Evolutionary conservation across 2,113 vertebrate genomes (phyloP).

Genomic region (Festucalex cinctus): DNA sequence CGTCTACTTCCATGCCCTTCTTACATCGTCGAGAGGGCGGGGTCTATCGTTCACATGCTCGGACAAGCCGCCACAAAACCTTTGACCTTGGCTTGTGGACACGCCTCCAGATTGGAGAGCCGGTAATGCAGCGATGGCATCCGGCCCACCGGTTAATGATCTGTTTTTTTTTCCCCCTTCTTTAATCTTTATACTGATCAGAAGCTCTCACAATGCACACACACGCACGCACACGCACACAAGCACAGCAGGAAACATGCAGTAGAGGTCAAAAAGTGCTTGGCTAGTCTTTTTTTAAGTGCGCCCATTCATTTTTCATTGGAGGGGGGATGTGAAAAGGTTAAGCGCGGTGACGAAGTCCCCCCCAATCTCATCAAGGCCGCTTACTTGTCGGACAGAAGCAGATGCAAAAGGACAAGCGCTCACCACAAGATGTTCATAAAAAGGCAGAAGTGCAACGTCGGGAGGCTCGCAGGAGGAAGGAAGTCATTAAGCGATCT

Average conservation of each 20-base stretch:
- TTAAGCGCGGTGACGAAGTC: conserved; percentile 45
- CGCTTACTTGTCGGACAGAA: conserved; percentile 31
- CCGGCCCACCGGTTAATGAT: conserved; percentile 57
- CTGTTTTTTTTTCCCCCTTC: conserved; percentile 18
- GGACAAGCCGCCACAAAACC: conserved; percentile 35
- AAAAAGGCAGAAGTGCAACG: conserved; percentile 6
- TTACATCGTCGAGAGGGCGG: conserved; percentile 6
- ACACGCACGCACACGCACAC: conserved; percentile 9
- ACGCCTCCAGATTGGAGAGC: conserved; percentile 52
- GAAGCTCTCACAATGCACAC: conserved; percentile 12
- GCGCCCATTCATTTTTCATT: conserved; percentile 56
- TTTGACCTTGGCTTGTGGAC: conserved; percentile 59
- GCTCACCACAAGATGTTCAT: conserved; percentile 22
- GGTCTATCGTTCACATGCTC: conserved; percentile 40
- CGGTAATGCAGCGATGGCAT: conserved; percentile 55
- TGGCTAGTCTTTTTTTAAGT: conserved; percentile 47
- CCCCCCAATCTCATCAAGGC: conserved; percentile 44
- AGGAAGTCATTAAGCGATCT: neutral
- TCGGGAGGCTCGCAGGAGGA: neutral
- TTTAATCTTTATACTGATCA: conserved; percentile 39
- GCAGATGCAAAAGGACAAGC: conserved; percentile 29
- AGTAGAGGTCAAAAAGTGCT: conserved; percentile 49
- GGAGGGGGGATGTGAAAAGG: conserved; percentile 49
- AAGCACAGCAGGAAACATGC: conserved; percentile 25
- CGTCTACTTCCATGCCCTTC: neutral